Percentiles rank a stretch among this genome's conserved stretches.
Conservation (phyloP, 2,888 invertebrate genomes). For the Ctenicera cuprea region DNA sequence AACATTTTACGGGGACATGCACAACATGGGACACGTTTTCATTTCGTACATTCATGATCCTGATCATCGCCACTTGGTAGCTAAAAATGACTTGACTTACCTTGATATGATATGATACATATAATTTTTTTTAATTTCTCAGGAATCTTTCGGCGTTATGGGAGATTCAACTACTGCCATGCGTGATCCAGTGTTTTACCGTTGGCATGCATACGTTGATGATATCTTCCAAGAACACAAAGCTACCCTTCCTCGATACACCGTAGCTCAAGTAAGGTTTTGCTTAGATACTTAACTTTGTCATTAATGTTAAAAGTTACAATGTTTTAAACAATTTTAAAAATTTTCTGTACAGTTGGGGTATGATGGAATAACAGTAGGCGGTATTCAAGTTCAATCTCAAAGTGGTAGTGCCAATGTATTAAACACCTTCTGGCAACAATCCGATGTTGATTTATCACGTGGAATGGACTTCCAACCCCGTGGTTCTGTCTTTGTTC, state of each 20-base stretch:
- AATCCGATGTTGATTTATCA: slow-evolving; percentile 84
- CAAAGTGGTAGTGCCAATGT: slow-evolving; percentile 75
- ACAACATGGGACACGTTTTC: slow-evolving; percentile 89
- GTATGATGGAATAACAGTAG: slow-evolving; percentile 79
- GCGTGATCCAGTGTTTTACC: slow-evolving; percentile 91
- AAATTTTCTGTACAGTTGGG: slow-evolving; percentile 73
- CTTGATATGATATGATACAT: too few relatives aligned
- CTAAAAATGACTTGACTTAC: too few relatives aligned
- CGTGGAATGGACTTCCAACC: slow-evolving; percentile 90
- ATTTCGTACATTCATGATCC: slow-evolving; percentile 88
- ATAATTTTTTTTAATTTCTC: slow-evolving; percentile 44
- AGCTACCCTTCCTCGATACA: slow-evolving; percentile 81
- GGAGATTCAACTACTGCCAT: slow-evolving; percentile 90
- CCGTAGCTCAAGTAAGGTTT: slow-evolving; percentile 75
- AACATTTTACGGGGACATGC: slow-evolving; percentile 85
- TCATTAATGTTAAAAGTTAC: too few relatives aligned
- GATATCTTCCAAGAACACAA: slow-evolving; percentile 87
- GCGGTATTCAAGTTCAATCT: slow-evolving; percentile 75
- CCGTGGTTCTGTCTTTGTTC: slow-evolving; percentile 82
- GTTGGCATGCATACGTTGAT: slow-evolving; percentile 89
- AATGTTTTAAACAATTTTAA: too few relatives aligned
- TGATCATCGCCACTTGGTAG: slow-evolving; percentile 83
- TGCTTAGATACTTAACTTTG: too few relatives aligned
- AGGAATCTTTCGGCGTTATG: slow-evolving; percentile 89
- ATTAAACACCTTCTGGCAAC: slow-evolving; percentile 86